These are phyloP conservation scores for Phenganax subtilis DNA, from an alignment of 92 coral and sea anemone genomes.

Conservation along the genomic window DNA sequence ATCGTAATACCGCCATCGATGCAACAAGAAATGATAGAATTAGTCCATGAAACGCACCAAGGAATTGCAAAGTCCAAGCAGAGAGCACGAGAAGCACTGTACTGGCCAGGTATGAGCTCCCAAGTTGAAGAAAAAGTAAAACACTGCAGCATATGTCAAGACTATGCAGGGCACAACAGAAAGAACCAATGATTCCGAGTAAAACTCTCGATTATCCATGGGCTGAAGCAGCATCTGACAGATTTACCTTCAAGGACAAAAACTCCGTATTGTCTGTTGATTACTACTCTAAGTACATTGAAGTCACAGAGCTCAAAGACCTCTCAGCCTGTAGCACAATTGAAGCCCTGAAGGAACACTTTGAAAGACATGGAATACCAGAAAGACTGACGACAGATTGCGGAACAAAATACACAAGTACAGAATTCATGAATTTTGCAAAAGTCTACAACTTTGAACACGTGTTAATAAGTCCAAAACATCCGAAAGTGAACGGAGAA, in stretches of 20 bases:
- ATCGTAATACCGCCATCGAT: conserved; percentile 56
- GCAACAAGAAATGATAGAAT: conserved; percentile 45
- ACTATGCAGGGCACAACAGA: conserved; percentile 34
- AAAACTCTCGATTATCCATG: conserved; percentile 52
- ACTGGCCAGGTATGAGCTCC: conserved; percentile 58
- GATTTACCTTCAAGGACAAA: conserved; percentile 50
- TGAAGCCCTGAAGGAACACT: conserved; percentile 35
- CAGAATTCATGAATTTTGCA: conserved; percentile 7
- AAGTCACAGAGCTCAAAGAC: too few species aligned
- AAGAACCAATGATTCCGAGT: conserved; percentile 51
- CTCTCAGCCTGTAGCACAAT: too few species aligned
- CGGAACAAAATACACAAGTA: conserved; percentile 29
- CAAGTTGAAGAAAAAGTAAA: conserved; percentile 45
- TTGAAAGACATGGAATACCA: conserved; percentile 48
- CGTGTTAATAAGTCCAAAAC: conserved; percentile 40
- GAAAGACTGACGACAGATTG: conserved; percentile 36
- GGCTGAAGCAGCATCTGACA: conserved; percentile 55
- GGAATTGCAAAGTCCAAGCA: conserved; percentile 57
- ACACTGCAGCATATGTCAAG: conserved; percentile 46
- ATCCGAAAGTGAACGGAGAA: conserved; percentile 47
- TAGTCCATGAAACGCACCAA: conserved; percentile 45
- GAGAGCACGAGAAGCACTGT: conserved; percentile 52
- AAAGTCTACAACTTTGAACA: conserved; percentile 12
- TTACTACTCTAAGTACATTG: conserved; percentile 13
- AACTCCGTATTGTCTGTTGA: conserved; percentile 50